Base-by-base conservation (phyloP, 1,140 invertebrate genomes). In the Belonocnema kinseyi region DNA sequence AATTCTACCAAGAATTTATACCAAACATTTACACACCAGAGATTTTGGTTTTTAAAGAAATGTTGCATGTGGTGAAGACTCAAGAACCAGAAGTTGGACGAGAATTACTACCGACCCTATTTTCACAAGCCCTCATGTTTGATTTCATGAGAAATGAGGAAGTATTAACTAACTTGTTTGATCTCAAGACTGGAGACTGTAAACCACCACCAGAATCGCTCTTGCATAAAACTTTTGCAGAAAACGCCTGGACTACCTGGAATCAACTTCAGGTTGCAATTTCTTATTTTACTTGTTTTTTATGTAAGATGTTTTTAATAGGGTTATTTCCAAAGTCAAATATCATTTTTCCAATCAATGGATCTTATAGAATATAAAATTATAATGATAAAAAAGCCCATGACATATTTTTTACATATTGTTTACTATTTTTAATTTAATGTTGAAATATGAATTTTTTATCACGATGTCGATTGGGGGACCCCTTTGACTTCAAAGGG, bases 1-100 rank as follows among this genome's bases (percentile, higher is more conserved):
- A 94, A 61, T 86, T 94, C 13, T 96, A 98, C 83, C 91, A 95
- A 82, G 91, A 93, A 51, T 86, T 97, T 58, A 94, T 97, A 61
- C 97, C 97, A 3, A 93, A 96, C 86, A 92, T 96, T 52, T 97
- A 97, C 85, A 94, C 95, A 50, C 96, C 97, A 0, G 95, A 97
- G 89, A 93, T 94, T 0, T 89, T 88, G n/a, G 92, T 96, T 7
- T 95, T 96, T 92, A 92, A 92, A 85, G 94, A 96, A 91, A 92
- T 94, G 79, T 85, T 96, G 76, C 88, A 93, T 81, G 87, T 93
- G 16, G 82, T 96, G n/a, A 93, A 95, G 82, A 76, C 93, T 8
- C 92, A 93, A 84, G 93, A 93, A 4, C 91, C 93, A 6, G 16
- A 78, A 12, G 72, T 50, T 0, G 3, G 17, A 1, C 91, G 93